phyloP scores from a whole-genome alignment of 1,140 invertebrate species.

The Copidosoma floridanum region DNA sequence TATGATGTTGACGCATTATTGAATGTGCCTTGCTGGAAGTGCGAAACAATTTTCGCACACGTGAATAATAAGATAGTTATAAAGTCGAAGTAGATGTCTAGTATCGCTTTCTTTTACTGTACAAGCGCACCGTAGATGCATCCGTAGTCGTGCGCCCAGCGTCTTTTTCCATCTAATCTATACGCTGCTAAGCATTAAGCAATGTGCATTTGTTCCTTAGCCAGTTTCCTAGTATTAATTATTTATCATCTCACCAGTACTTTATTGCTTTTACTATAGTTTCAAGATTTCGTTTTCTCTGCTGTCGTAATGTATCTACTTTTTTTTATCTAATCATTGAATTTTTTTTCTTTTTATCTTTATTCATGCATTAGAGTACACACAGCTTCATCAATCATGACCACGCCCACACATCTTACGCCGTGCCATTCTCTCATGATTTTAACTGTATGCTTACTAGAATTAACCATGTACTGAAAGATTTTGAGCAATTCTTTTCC shows the following conservation, averaged over 20 bases:
- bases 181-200: not conserved
- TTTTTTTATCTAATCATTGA: not conserved
- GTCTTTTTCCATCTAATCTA: not conserved
- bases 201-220: not conserved
- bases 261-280: not conserved
- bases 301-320: not conserved
- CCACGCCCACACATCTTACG: not conserved
- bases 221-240: slow-evolving; percentile 10
- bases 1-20: not conserved
- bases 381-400: not conserved
- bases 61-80: not conserved
- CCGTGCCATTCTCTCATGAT: slow-evolving; percentile 20
- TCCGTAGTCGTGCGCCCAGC: not conserved
- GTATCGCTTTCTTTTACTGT: not conserved
- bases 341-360: slow-evolving; percentile 2
- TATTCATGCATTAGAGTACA: not conserved
- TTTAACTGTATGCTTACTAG: slow-evolving; percentile 34
- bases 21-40: not conserved
- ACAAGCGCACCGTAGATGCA: not conserved
- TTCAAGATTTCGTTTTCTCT: not conserved
- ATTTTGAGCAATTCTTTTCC: slow-evolving; percentile 28
- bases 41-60: not conserved
- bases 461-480: slow-evolving; percentile 31
- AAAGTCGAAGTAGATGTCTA: not conserved
- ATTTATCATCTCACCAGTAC: not conserved